Base-by-base conservation (phyloP, 2,113 vertebrate genomes). In the Eudorcas thomsonii region DNA sequence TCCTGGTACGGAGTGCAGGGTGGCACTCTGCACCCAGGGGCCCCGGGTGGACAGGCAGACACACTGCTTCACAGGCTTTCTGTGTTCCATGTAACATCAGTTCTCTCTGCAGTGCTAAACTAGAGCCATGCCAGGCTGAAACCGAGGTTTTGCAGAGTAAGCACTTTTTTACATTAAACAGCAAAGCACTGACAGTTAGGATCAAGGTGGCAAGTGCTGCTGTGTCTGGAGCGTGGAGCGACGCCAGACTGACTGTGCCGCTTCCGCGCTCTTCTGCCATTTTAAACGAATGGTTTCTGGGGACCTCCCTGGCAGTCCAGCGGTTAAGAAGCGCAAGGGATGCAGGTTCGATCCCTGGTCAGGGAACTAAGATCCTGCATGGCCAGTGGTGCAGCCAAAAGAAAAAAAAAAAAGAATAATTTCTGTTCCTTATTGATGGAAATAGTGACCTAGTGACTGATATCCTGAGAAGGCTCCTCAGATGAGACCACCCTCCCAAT, bases 1-100 rank as follows among this genome's bases (percentile, higher is more conserved):
- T 9, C 59, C 57, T 25, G 78, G 25, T 60, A 59, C 5, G 1
- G 90, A 6, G 5, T 0, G 1, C 7, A 4, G 21, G 81, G 59
- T 25, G 26, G 7, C 2, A 17, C 78, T 43, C 45, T 54, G 45
- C n/a, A 4, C 25, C 17, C 48, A 7, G n/a, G 17, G 59, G 15
- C 5, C 14, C 80, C 15, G 0, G 0, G 48, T 2, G 33, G 50
- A 25, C 28, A 16, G 2, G 19, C 14, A 2, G 23, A 15, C 0
- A 3, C 7, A n/a, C 48, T 10, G 13, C 71, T 13, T 3, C 6
- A 39, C 52, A n/a, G 26, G 19, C 23, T 15, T 13, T n/a, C 74
- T 26, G 92, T 0, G 74, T 15, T 54, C 10, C 26, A 2, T 0
- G 2, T 1, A 9, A 52, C 33, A 52, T 4, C 86, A 7, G 6